Evolutionary conservation across 2,113 vertebrate genomes (phyloP).

Genomic region (Ageneiosus marmoratus): DNA sequence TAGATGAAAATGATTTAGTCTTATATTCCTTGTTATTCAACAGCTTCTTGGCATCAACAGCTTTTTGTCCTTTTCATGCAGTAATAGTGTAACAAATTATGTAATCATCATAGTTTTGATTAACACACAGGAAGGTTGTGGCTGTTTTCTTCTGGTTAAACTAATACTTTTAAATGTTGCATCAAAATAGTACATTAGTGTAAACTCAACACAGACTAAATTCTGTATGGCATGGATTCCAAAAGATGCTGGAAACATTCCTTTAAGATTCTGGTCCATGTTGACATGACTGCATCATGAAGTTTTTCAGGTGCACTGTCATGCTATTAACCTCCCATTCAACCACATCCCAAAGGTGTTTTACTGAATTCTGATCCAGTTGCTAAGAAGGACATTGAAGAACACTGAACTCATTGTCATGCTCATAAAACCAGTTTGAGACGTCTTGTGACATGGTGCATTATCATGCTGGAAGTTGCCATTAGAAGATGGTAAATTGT

Average conservation of each 20-base stretch:
- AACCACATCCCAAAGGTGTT: neutral
- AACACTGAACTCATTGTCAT: neutral
- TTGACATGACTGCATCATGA: neutral
- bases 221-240: neutral
- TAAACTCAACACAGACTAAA: neutral
- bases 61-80: neutral
- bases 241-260: neutral
- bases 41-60: neutral
- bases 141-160: neutral
- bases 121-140: neutral
- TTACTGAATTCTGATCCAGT: neutral
- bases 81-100: neutral
- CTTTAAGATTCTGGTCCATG: neutral
- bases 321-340: neutral
- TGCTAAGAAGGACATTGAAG: neutral
- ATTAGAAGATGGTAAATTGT: neutral
- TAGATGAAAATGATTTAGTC: neutral
- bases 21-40: neutral
- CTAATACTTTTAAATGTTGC: neutral
- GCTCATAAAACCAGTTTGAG: neutral
- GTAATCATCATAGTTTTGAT: neutral
- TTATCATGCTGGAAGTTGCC: neutral
- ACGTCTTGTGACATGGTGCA: neutral
- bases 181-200: neutral
- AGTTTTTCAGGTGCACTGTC: neutral